Evolutionary conservation across 1,140 invertebrate genomes (phyloP).

Genomic region (Archivesica marissinica): DNA sequence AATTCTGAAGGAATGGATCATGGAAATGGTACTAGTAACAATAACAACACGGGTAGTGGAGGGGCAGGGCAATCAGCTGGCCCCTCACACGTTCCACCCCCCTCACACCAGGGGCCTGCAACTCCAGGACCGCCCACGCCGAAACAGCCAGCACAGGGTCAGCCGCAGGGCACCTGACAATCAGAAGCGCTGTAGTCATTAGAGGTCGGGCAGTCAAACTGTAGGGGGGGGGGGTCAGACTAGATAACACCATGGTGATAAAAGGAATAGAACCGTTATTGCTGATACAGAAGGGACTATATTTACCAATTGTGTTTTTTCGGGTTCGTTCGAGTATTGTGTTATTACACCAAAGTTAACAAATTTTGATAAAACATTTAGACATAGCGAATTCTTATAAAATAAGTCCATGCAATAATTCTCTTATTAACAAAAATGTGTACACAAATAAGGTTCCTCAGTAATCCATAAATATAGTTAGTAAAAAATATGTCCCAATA

Average conservation of each 20-base stretch:
- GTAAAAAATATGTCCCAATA: neutral
- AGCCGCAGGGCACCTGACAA: slow-evolving; percentile 52
- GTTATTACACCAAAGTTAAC: neutral
- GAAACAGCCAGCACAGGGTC: slow-evolving; percentile 46
- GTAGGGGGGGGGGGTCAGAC: neutral
- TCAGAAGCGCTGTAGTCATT: slow-evolving; percentile 27
- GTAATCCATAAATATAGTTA: neutral
- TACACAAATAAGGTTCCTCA: no score
- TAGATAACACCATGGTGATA: slow-evolving; percentile 6
- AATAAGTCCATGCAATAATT: neutral
- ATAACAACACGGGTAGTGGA: slow-evolving; percentile 46
- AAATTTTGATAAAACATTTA: neutral
- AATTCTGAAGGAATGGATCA: slow-evolving; percentile 76
- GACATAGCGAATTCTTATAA: neutral
- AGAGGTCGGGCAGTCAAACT: slow-evolving; percentile 7
- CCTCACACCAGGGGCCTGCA: slow-evolving; percentile 64
- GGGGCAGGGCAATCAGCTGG: slow-evolving; percentile 57
- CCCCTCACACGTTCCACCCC: slow-evolving; percentile 56
- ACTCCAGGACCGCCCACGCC: slow-evolving; percentile 61
- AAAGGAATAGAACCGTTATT: neutral
- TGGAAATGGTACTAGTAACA: slow-evolving; percentile 52
- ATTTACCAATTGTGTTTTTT: neutral
- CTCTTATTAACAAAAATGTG: neutral
- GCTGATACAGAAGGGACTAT: neutral
- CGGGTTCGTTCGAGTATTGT: neutral